phyloP scores from a whole-genome alignment of 35 echinoderm and acorn worm genomes.

The Diadema setosum region DNA sequence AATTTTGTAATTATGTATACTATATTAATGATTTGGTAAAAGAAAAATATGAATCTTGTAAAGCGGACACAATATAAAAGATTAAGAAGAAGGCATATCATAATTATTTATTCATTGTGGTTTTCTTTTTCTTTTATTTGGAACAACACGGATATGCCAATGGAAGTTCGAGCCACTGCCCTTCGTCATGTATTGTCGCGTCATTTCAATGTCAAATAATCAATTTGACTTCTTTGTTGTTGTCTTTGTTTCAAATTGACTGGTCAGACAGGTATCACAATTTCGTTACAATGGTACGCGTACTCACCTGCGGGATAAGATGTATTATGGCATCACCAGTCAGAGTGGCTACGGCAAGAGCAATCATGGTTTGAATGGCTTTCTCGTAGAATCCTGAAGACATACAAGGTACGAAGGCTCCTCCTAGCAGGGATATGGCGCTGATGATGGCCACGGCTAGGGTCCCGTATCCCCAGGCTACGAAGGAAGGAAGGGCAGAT shows the following conservation, averaged over 20 bases:
- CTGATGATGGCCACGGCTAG: conserved; percentile 54
- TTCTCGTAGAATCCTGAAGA: conserved; percentile 18
- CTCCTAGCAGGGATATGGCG: conserved; percentile 13
- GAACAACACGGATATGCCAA: too few relatives aligned
- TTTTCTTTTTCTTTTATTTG: too few relatives aligned
- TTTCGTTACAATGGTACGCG: not conserved
- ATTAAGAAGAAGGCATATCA: too few relatives aligned
- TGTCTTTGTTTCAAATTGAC: too few relatives aligned
- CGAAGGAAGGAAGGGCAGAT: not conserved
- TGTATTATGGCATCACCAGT: conserved; percentile 73
- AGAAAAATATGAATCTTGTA: not conserved
- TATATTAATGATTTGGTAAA: not conserved
- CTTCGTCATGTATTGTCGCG: too few relatives aligned
- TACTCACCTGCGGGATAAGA: conserved; percentile 77
- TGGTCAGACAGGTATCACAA: too few relatives aligned
- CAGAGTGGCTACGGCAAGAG: conserved; percentile 68
- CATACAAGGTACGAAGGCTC: conserved; percentile 58
- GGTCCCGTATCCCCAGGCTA: conserved; percentile 57
- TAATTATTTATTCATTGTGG: too few relatives aligned
- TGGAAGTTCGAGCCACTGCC: too few relatives aligned
- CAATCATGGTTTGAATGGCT: conserved; percentile 61
- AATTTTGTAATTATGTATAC: not conserved
- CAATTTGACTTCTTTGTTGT: too few relatives aligned
- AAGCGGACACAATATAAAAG: not conserved
- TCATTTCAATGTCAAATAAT: too few relatives aligned